phyloP scores from a whole-genome alignment of 2,113 vertebrate species.

The Platycercus adscitus region DNA sequence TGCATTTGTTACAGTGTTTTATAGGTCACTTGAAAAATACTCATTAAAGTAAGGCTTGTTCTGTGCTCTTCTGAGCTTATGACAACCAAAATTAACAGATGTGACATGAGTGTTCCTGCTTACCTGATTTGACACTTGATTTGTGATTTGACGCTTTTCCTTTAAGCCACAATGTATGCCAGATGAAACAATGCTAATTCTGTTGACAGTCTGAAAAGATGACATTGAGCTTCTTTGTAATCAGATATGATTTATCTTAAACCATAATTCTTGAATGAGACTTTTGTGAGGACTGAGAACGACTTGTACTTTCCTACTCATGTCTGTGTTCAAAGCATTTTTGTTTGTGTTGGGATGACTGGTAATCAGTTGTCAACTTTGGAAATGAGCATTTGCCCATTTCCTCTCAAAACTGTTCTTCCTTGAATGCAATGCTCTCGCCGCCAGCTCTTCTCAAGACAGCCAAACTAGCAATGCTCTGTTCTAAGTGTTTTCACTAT shows the following conservation, averaged over 20 bases:
- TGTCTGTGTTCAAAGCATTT: not conserved
- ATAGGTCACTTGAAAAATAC: not conserved
- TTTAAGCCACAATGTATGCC: constrained; percentile 35
- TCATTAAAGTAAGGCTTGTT: not conserved
- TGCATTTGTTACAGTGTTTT: not conserved
- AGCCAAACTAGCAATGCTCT: not conserved
- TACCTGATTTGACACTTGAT: constrained; percentile 24
- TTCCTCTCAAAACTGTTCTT: not conserved
- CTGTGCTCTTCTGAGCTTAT: not conserved
- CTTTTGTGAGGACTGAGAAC: not conserved
- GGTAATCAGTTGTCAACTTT: not conserved
- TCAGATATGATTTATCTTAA: constrained; percentile 3
- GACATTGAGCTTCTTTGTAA: constrained; percentile 10
- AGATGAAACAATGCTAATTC: constrained; percentile 43
- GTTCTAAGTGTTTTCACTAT: not conserved
- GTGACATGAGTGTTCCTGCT: constrained; percentile 27
- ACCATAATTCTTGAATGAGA: not conserved
- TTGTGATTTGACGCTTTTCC: constrained; percentile 51
- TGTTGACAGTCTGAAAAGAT: constrained; percentile 13
- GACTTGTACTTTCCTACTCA: not conserved
- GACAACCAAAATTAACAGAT: constrained; percentile 42
- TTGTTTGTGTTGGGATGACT: not conserved
- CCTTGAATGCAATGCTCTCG: not conserved
- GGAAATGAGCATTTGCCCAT: not conserved
- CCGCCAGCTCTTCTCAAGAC: not conserved